These are phyloP conservation scores for Salvelinus fontinalis DNA, from an alignment of 2,113 vertebrate species.

Conservation along the genomic window DNA sequence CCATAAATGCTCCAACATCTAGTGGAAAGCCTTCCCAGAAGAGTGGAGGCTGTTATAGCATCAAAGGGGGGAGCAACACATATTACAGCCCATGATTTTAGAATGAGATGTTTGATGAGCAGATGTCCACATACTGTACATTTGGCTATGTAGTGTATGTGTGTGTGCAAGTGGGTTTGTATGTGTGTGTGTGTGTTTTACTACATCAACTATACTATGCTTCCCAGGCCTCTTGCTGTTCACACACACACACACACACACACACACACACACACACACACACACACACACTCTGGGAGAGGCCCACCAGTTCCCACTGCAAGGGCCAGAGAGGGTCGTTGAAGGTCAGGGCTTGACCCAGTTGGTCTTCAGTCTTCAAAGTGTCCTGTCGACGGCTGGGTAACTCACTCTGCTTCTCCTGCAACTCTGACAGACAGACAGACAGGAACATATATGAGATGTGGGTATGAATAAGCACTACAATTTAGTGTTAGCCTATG, in stretches of 20 bases:
- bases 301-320: constrained; percentile 78
- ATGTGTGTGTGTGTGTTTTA: no score
- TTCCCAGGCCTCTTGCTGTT: not conserved
- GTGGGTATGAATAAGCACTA: not conserved
- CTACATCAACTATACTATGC: not conserved
- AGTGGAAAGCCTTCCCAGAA: no score
- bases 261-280: constrained; percentile 8
- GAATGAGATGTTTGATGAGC: no score
- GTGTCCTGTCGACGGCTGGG: constrained; percentile 1
- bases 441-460: not conserved
- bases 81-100: not conserved
- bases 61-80: not conserved
- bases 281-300: constrained; percentile 11
- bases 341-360: constrained; percentile 78
- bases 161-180: no score
- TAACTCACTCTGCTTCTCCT: constrained; percentile 38
- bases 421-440: constrained; percentile 5
- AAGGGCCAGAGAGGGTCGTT: constrained; percentile 85
- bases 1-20: no score
- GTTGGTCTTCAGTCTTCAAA: constrained; percentile 19
- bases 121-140: no score
- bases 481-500: not conserved
- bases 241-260: constrained; percentile 4
- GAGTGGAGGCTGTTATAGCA: no score
- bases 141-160: no score